Base-by-base conservation (phyloP, 2,797 vertebrate species). In the Heterohyrax brucei region DNA sequence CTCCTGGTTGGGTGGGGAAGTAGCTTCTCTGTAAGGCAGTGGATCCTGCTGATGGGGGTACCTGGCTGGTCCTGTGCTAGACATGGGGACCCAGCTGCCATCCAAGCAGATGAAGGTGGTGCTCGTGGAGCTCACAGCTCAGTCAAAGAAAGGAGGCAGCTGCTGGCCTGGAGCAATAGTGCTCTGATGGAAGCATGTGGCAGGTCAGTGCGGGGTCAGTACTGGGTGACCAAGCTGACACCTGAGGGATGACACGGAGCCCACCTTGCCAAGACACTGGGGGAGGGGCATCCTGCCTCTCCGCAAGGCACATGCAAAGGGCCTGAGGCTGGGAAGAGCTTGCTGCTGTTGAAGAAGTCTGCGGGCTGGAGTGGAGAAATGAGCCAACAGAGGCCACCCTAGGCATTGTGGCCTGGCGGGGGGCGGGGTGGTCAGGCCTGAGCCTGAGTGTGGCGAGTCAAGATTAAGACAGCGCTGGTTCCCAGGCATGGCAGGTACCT, bases 161-260 rank as follows among this genome's bases (percentile, higher is more conserved):
- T 22, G 70, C 24, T 30, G 28, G 53, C 70, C 73, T 24, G n/a
- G 85, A 59, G 70, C 26, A 33, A 7, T 14, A 30, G 39, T 46
- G 16, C 50, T 8, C 1, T 8, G 66, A 28, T 21, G 53, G 22
- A 61, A 91, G n/a, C 10, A 24, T 46, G 33, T 62, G 12, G 18
- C 5, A 6, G 68, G 75, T 33, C 53, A 56, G 66, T n/a, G 66
- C 12, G 24, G 59, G 70, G 12, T 16, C 53, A 56, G 53, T 56
- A 56, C 53, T 14, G 53, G 53, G 44, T 77, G 93, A 44, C 80
- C n/a, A 88, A 66, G n/a, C 59, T 75, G 70, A 94, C 76, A 90
- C 46, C 46, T 72, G 24, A 92, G 39, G 89, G 66, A 8, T 33
- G 14, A 87, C 62, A 68, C 30, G 46, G 88, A 79, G 70, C 77